Percentiles rank a stretch among this genome's conserved stretches.
phyloP scores from a whole-genome alignment of 1,140 invertebrate species.

The Dinoponera quadriceps region DNA sequence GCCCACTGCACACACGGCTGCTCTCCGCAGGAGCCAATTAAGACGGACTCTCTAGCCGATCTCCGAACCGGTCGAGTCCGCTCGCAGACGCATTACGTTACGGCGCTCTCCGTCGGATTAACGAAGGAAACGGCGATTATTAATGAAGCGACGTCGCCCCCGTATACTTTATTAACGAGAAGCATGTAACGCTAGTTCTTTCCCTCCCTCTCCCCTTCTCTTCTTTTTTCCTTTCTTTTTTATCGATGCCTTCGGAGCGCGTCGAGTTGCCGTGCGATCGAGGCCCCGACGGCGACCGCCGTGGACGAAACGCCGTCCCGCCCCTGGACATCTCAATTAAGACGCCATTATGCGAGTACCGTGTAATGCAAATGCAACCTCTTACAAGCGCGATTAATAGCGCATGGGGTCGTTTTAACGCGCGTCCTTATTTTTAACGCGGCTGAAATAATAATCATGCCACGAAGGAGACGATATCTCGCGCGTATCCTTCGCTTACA shows the following conservation, averaged over 20 bases:
- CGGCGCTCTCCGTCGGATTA: slow-evolving; percentile 49
- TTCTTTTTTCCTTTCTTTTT: slow-evolving; percentile 2
- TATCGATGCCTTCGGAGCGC: neutral
- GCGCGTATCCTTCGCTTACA: neutral
- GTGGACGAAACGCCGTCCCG: slow-evolving; percentile 26
- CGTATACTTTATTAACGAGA: slow-evolving; percentile 55
- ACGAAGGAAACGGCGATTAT: slow-evolving; percentile 65
- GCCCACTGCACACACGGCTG: slow-evolving; percentile 14
- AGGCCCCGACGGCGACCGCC: neutral
- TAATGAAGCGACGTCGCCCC: slow-evolving; percentile 54
- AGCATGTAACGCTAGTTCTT: neutral
- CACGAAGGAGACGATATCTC: too few relatives aligned
- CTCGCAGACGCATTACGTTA: slow-evolving; percentile 13
- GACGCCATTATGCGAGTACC: slow-evolving; percentile 1
- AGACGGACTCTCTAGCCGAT: slow-evolving; percentile 61
- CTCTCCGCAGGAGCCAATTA: slow-evolving; percentile 72
- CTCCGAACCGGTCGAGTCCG: slow-evolving; percentile 46
- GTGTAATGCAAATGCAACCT: slow-evolving; percentile 11
- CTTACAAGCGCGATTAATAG: neutral
- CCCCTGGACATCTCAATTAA: slow-evolving; percentile 47
- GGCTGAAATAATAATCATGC: neutral
- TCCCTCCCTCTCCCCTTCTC: neutral
- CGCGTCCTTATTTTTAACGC: neutral
- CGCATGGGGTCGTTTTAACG: neutral
- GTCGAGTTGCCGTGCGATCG: slow-evolving; percentile 18